These are phyloP conservation scores for Gallirallus australis DNA, from an alignment of 2,797 vertebrate genomes.

Conservation along the genomic window DNA sequence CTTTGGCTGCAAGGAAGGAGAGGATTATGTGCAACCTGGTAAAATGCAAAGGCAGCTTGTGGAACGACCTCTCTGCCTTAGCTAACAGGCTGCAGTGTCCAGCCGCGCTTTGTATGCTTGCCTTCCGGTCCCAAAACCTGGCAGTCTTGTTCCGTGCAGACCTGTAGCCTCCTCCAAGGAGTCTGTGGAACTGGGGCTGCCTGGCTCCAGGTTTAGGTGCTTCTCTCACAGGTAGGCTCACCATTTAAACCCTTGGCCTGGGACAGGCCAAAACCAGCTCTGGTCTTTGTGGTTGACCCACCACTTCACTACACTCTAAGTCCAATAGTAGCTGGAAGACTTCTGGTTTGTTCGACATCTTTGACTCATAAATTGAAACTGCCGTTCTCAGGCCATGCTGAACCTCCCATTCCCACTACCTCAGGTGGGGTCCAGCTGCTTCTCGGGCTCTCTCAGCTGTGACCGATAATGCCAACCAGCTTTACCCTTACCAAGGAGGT, in stretches of 20 bases:
- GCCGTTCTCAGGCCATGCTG: neutral
- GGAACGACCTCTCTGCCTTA: neutral
- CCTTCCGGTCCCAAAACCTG: neutral
- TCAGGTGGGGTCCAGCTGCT: neutral
- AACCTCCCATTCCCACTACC: neutral
- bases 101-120: neutral
- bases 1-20: neutral
- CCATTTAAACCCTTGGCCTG: neutral
- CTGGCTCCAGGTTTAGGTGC: neutral
- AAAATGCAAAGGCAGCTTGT: neutral
- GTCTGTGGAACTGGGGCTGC: neutral
- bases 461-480: neutral
- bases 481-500: neutral
- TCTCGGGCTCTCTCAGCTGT: neutral
- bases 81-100: neutral
- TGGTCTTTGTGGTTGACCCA: neutral
- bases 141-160: neutral
- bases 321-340: neutral
- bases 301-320: rapidly evolving
- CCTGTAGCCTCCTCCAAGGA: neutral
- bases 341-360: neutral
- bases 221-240: rapidly evolving
- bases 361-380: neutral
- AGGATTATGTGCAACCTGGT: neutral
- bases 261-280: neutral